phyloP scores from a whole-genome alignment of 1,140 invertebrate species.

The Tetragnatha versicolor region DNA sequence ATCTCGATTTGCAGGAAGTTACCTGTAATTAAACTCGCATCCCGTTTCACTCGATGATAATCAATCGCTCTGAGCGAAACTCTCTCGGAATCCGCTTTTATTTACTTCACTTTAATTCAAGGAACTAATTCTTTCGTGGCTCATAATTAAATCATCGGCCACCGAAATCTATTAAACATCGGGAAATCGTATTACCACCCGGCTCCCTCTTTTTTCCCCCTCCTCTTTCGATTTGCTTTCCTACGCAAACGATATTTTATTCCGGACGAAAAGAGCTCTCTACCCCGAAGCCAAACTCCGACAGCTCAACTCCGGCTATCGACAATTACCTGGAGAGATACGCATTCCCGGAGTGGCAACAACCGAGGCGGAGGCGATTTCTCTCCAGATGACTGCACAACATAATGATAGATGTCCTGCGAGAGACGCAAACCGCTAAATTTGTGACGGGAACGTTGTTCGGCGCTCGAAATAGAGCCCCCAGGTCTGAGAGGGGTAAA shows the following conservation, averaged over 20 bases:
- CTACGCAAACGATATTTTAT: conserved; percentile 36
- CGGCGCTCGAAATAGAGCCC: conserved; percentile 19
- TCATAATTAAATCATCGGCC: conserved; percentile 43
- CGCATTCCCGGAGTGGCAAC: conserved; percentile 32
- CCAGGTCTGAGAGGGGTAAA: background rate
- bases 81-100: conserved; percentile 5
- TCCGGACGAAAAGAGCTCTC: conserved; percentile 24
- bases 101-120: conserved; percentile 28
- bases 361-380: conserved; percentile 6
- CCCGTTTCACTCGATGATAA: too few species aligned
- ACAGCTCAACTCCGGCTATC: conserved; percentile 41
- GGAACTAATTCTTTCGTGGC: conserved; percentile 31
- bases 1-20: too few species aligned
- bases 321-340: conserved; percentile 37
- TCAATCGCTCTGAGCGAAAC: too few species aligned
- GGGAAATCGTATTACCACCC: conserved; percentile 35
- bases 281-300: conserved; percentile 16
- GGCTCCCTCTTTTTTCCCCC: background rate
- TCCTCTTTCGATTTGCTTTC: conserved; percentile 13
- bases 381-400: conserved; percentile 29
- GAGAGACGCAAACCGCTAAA: conserved; percentile 8
- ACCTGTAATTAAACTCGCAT: too few species aligned
- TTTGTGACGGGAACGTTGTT: conserved; percentile 30
- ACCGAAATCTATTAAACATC: conserved; percentile 47
- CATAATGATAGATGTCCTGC: conserved; percentile 40